phyloP scores from a whole-genome alignment of 2,113 vertebrate genomes.

The Pedetes capensis region DNA sequence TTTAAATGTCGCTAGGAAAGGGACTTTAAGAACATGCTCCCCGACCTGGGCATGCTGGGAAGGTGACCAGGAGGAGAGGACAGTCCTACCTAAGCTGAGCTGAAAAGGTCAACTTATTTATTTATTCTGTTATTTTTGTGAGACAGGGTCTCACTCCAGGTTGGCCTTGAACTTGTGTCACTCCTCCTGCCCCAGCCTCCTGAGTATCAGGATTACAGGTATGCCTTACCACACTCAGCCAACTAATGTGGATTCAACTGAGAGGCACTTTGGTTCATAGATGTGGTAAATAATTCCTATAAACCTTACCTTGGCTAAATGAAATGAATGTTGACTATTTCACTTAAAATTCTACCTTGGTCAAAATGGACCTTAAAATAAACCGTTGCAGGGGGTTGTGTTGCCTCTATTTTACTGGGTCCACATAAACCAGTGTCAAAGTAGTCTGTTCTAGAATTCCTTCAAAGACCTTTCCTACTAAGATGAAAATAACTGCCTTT shows the following conservation, averaged over 20 bases:
- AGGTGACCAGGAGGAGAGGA: not conserved
- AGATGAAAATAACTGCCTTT: not conserved
- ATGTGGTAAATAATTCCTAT: not conserved
- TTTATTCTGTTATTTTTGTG: too few species aligned
- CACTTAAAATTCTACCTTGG: constrained; percentile 61
- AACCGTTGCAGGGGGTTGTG: constrained; percentile 46
- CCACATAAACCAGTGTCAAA: constrained; percentile 66
- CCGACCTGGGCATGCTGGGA: accelerated
- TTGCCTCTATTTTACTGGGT: constrained; percentile 70
- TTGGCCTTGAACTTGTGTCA: too few species aligned
- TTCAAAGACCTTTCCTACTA: constrained; percentile 73
- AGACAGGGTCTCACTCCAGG: too few species aligned
- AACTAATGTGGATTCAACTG: not conserved
- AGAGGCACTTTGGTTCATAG: not conserved
- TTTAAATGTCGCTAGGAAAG: not conserved
- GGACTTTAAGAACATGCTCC: not conserved
- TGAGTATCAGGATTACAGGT: too few species aligned
- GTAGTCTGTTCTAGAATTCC: constrained; percentile 76
- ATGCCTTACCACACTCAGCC: too few species aligned
- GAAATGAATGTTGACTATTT: not conserved
- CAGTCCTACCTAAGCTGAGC: too few species aligned
- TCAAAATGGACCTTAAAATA: constrained; percentile 67
- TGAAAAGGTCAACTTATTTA: too few species aligned
- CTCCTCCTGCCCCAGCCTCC: too few species aligned
- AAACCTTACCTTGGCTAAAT: not conserved